Evolutionary conservation across 2,888 invertebrate species (phyloP).

Genomic region (Hypercompe scribonia): DNA sequence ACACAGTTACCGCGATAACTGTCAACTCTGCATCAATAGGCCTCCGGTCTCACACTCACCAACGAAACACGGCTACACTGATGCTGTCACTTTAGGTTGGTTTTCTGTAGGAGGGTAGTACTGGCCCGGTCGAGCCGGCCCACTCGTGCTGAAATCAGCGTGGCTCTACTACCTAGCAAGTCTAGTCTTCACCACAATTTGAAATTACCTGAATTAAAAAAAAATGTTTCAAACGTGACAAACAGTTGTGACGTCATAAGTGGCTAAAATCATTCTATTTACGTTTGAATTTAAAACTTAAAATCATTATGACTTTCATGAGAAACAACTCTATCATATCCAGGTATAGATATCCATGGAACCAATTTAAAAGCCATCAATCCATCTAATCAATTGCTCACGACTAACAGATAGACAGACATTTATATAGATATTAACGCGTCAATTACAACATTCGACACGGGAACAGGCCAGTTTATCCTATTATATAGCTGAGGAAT

Average conservation of each 20-base stretch:
- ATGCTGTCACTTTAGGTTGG: too few relatives aligned
- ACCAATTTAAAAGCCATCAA: constrained; percentile 19
- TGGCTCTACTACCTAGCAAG: too few relatives aligned
- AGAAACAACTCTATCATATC: neutral
- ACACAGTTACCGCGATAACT: too few relatives aligned
- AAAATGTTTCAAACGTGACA: neutral
- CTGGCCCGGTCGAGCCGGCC: too few relatives aligned
- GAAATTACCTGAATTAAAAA: too few relatives aligned
- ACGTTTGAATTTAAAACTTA: neutral
- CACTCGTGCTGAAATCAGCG: too few relatives aligned
- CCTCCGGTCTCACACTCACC: too few relatives aligned
- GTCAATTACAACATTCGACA: constrained; percentile 24
- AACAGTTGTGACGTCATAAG: neutral
- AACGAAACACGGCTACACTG: too few relatives aligned
- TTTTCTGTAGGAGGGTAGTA: too few relatives aligned
- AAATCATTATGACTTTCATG: neutral
- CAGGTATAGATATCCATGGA: neutral
- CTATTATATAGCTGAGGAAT: constrained; percentile 25
- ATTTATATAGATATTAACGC: constrained; percentile 27
- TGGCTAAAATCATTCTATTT: neutral
- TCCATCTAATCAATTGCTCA: constrained; percentile 22
- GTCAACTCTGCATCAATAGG: too few relatives aligned
- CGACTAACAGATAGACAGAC: constrained; percentile 21
- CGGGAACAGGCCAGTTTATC: constrained; percentile 22
- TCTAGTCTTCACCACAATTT: too few relatives aligned